Base-by-base conservation (phyloP, 2,888 invertebrate species). In the Drosophila putrida region DNA sequence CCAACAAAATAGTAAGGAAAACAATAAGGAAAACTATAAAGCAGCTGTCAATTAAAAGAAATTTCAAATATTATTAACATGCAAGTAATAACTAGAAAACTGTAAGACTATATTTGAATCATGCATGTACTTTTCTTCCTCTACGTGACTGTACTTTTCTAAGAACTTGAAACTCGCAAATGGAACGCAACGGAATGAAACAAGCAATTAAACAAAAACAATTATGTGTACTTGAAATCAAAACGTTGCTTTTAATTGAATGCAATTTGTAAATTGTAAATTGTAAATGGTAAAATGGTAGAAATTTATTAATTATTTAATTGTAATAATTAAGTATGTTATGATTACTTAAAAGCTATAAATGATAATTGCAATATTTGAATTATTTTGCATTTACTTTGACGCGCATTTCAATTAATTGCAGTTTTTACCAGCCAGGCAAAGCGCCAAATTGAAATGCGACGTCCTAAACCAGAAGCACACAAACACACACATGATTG, bases 361-460 rank as follows among this genome's bases (percentile, higher is more conserved):
- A 64, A 67, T 72, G 55, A 41, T 46, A 28, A 20, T 15, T 38
- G 51, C 20, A 43, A 33, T 43, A 28, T 5, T 43, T 36, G 25
- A 53, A 49, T 47, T 46, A 36, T 38, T 15, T 35, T 35, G 25
- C 33, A 49, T 13, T 50, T 31, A 9, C 49, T 36, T 53, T 55
- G 62, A 51, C 55, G 78, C 67, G 43, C 78, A 83, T 75, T 79
- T 87, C 88, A 80, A 83, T 83, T 83, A 85, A 67, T 59, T 71
- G 83, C 83, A 74, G 83, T 88, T 85, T 83, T 88, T 76, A n/a
- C 61, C 88, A 85, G 71, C 54, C 71, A 69, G 72, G 74, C 65
- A 88, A 83, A 88, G 76, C 80, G 88, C 72, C 80, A 82, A 88
- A 83, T 83, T 77, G 80, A 83, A 80, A 66, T 76, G 67, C 51